Evolutionary conservation across 2,888 invertebrate species (phyloP), one percentile per base, ranked within the genome.

Genomic region (Drosophila kanekoi): DNA sequence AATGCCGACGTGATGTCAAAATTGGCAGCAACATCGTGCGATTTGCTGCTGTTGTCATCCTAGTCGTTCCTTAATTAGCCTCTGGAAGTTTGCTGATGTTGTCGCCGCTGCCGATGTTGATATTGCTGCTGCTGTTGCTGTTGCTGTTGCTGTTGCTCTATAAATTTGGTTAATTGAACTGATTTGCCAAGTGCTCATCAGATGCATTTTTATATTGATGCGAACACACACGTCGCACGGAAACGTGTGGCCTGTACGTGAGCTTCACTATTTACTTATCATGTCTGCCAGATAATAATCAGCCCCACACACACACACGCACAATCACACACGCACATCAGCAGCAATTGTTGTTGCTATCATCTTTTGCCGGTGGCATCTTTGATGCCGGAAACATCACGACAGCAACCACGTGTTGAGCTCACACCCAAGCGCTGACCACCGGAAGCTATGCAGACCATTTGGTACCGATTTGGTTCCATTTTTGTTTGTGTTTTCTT

Each of bases 141-240:
- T 32, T 54, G 54, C 16, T 62, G 54, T 32, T 45, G 51, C 41
- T 65, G 64, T 37, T 59, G 64, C 72, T 77, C 71, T 72, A 73
- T 69, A 77, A 89, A 86, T 87, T 82, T 77, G 72, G 67, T 51
- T 87, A 87, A 85, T 86, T 87, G 70, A 87, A 89, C 87, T 89
- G 86, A 89, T 86, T 89, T 74, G 54, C 71, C 49, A 69, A 78
- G 53, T 63, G 72, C 68, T 75, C 75, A 79, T 70, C 74, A 75
- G 79, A 56, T 77, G 66, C 62, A 77, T 77, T 84, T 87, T 85
- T 85, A 85, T 85, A 87, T 81, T 49, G 66, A 67, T 75, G 68
- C 18, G 38, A 16, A 51, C 43, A 35, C 41, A 65, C 78, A 86
- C 72, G 69, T 81, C 51, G 62, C 67, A 78, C 84, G 89, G 84